Conservation (phyloP, 2,888 invertebrate species). For the Altica lythri region DNA sequence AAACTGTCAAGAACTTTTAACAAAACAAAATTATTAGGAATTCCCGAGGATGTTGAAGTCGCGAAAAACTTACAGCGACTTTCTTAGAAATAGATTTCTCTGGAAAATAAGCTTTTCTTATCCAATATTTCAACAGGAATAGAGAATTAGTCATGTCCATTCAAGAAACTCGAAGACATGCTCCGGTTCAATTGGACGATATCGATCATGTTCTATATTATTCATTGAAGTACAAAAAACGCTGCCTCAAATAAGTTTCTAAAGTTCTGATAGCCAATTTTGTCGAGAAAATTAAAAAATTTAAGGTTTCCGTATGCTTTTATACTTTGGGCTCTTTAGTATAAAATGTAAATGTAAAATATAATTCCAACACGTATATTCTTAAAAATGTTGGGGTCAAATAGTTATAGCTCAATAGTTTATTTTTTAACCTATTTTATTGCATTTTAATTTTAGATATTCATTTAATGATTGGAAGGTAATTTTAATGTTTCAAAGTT, state of each 20-base stretch:
- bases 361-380: no score
- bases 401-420: no score
- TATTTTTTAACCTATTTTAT: no score
- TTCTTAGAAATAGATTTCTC: conserved; percentile 9
- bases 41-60: conserved; percentile 2
- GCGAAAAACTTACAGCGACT: conserved; percentile 6
- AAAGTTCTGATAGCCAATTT: conserved; percentile 7
- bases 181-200: conserved; percentile 13
- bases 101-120: conserved; percentile 9
- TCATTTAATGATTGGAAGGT: no score
- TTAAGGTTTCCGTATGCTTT: conserved; percentile 11
- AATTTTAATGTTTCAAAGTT: no score
- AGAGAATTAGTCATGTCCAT: conserved; percentile 7
- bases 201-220: conserved; percentile 23
- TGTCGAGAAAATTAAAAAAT: conserved; percentile 13
- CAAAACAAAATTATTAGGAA: conserved; percentile 27
- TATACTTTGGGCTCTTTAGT: no score
- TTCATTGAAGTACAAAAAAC: conserved; percentile 17
- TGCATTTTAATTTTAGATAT: no score
- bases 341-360: no score
- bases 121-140: conserved; percentile 8
- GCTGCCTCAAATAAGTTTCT: conserved; percentile 3
- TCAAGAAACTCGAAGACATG: neutral
- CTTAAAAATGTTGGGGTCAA: no score
- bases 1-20: conserved; percentile 27